phyloP scores from a whole-genome alignment of 2,113 vertebrate species.

The Mellivora capensis region DNA sequence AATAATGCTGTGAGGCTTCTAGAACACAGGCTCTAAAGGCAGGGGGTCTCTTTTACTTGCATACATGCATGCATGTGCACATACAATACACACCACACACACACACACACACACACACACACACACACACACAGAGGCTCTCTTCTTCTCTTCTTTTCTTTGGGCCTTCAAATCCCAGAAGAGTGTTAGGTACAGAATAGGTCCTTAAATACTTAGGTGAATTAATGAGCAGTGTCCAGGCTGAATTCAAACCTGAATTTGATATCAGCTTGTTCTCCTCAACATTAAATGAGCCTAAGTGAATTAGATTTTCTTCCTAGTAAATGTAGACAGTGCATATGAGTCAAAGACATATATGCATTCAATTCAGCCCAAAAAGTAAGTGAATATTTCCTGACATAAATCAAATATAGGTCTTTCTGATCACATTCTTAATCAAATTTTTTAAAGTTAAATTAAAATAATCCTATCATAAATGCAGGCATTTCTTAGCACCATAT shows the following conservation, averaged over 20 bases:
- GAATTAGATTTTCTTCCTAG: background rate
- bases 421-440: background rate
- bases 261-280: background rate
- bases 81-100: too few species aligned
- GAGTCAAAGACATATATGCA: background rate
- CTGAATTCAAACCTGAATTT: background rate
- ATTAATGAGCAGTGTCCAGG: background rate
- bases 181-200: background rate
- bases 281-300: background rate
- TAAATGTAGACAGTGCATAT: background rate
- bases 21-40: background rate
- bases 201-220: background rate
- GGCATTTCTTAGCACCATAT: background rate
- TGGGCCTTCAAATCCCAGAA: background rate
- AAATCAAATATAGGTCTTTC: background rate
- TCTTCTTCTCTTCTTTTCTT: background rate
- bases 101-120: background rate
- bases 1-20: background rate
- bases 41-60: background rate
- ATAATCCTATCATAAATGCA: constrained; percentile 9
- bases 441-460: background rate
- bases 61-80: background rate
- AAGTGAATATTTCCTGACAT: background rate
- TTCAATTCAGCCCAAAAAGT: background rate
- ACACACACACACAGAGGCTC: background rate